Percentiles rank a stretch among this genome's conserved stretches.
Conservation (phyloP, 2,797 vertebrate genomes). For the Apodemus agrarius region DNA sequence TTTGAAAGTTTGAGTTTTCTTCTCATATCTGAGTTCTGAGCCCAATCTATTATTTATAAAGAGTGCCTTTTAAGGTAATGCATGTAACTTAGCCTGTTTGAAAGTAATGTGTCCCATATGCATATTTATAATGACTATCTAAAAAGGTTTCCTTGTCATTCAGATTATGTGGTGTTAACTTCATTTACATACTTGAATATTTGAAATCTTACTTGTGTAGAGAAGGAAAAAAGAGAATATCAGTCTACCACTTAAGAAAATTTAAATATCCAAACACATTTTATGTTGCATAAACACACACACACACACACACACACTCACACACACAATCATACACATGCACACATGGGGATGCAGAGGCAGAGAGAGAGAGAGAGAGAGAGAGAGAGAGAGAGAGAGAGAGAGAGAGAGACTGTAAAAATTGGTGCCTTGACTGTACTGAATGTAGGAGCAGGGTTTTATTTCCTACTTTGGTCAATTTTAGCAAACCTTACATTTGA, state of each 20-base stretch:
- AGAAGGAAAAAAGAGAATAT: not conserved
- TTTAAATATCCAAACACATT: not conserved
- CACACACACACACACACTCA: not conserved
- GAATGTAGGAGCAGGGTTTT: not conserved
- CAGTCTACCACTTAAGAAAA: not conserved
- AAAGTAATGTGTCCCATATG: not conserved
- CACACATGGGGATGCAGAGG: not conserved
- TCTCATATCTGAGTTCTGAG: not conserved
- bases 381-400: not conserved
- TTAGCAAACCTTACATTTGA: not conserved
- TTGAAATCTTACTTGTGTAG: not conserved
- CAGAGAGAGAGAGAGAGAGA: not conserved
- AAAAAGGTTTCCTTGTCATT: not conserved
- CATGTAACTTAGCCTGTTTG: not conserved
- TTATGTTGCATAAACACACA: not conserved
- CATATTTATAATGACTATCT: not conserved
- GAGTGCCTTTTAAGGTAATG: not conserved
- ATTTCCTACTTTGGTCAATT: not conserved
- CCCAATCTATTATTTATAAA: not conserved
- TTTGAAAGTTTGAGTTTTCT: not conserved
- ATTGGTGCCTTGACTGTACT: not conserved
- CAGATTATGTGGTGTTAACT: not conserved
- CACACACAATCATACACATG: not conserved
- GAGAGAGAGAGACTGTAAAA: not conserved
- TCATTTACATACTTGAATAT: constrained; percentile 42